These are phyloP conservation scores for Petrolisthes manimaculis DNA, from an alignment of 2,888 invertebrate species.

Conservation along the genomic window DNA sequence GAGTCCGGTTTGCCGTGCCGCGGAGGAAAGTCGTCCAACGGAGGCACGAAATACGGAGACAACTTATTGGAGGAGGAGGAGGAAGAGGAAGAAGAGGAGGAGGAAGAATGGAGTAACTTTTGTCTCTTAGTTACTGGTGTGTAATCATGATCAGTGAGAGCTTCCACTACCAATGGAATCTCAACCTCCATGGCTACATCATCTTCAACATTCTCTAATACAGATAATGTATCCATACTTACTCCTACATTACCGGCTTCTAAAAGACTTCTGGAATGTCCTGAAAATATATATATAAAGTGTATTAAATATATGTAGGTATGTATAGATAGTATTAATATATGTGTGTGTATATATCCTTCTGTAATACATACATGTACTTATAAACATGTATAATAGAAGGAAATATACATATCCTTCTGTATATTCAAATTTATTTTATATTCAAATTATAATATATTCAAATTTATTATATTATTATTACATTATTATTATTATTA, in stretches of 20 bases:
- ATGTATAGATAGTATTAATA: background rate
- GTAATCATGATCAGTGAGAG: constrained; percentile 63
- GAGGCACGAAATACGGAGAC: constrained; percentile 39
- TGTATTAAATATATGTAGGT: background rate
- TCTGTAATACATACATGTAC: no score
- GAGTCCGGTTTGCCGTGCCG: constrained; percentile 43
- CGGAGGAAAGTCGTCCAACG: constrained; percentile 47
- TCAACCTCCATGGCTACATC: constrained; percentile 38
- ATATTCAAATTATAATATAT: no score
- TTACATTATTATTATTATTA: no score
- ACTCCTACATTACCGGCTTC: constrained; percentile 57
- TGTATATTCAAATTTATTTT: no score
- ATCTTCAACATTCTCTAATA: constrained; percentile 49
- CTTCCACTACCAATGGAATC: constrained; percentile 39
- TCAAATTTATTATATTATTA: no score
- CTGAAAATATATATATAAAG: constrained; percentile 19
- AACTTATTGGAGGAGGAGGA: background rate
- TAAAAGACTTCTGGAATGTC: constrained; percentile 61
- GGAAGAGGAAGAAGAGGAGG: no score
- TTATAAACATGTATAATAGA: background rate
- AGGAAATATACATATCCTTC: no score
- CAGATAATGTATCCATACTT: constrained; percentile 30
- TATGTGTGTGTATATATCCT: no score
- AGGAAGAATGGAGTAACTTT: constrained; percentile 1
- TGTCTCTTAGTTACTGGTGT: constrained; percentile 57